Percentiles rank a stretch among this genome's conserved stretches.
These are phyloP conservation scores for Gymnocheta viridis DNA, from an alignment of 2,888 invertebrate species.

Conservation along the genomic window DNA sequence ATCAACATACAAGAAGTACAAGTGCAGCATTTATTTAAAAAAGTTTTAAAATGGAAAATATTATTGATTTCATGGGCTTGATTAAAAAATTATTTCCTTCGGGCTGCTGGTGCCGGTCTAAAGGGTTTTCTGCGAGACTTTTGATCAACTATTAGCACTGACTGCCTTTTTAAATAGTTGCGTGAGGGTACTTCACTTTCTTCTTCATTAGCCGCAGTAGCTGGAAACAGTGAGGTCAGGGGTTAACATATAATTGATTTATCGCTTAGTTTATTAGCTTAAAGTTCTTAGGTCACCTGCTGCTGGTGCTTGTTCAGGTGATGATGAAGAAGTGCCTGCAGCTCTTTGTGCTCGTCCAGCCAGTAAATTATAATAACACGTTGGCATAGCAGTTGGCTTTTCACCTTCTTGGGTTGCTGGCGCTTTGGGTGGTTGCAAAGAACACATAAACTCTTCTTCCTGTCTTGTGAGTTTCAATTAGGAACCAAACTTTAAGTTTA, in stretches of 20 bases:
- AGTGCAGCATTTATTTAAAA: not conserved
- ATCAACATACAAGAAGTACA: not conserved
- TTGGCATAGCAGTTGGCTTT: slow-evolving; percentile 81
- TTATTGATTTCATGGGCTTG: slow-evolving; percentile 14
- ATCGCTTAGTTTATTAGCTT: slow-evolving; percentile 25
- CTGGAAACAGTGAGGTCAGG: not conserved
- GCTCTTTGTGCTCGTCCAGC: slow-evolving; percentile 80
- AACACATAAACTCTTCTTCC: slow-evolving; percentile 76
- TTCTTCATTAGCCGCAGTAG: slow-evolving; percentile 86
- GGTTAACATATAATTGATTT: not conserved
- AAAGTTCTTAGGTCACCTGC: slow-evolving; percentile 75
- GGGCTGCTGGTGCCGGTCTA: slow-evolving; percentile 79
- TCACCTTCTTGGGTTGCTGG: slow-evolving; percentile 76
- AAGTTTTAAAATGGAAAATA: not conserved
- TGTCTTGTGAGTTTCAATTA: slow-evolving; percentile 40
- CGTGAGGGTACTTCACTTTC: slow-evolving; percentile 93
- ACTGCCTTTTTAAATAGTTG: slow-evolving; percentile 90
- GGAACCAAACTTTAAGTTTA: not conserved
- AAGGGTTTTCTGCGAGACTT: slow-evolving; percentile 90
- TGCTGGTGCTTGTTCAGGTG: slow-evolving; percentile 80
- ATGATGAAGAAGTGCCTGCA: slow-evolving; percentile 80
- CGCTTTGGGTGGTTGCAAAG: slow-evolving; percentile 76
- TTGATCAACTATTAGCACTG: slow-evolving; percentile 91
- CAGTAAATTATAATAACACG: slow-evolving; percentile 81
- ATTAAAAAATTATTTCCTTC: slow-evolving; percentile 62